phyloP scores from a whole-genome alignment of 2,113 vertebrate genomes.

The Burhinus oedicnemus region DNA sequence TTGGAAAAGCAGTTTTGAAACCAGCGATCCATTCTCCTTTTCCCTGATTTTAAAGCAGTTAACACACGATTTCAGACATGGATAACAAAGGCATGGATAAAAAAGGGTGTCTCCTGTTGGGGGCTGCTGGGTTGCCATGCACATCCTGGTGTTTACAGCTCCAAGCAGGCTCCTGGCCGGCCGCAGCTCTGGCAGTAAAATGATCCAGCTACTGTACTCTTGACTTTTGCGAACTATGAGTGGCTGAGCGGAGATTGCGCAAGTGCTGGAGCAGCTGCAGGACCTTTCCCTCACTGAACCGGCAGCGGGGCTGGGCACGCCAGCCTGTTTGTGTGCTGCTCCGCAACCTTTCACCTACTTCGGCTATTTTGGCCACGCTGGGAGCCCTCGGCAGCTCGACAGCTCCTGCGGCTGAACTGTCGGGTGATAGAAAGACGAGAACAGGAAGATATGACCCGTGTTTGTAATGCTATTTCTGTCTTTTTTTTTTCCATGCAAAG shows the following conservation, averaged over 20 bases:
- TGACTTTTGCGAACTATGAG: conserved; percentile 27
- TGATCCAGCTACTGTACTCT: conserved; percentile 35
- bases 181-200: background rate
- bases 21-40: background rate
- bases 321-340: conserved; percentile 39
- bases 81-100: background rate
- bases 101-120: background rate
- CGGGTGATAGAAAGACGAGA: conserved; percentile 23
- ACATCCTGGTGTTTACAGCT: background rate
- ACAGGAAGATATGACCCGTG: background rate
- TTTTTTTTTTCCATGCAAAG: background rate
- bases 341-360: conserved; percentile 65
- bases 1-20: background rate
- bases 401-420: background rate
- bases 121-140: background rate
- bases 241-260: background rate
- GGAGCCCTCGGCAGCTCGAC: background rate
- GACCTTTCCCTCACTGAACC: conserved; percentile 56
- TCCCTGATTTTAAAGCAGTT: background rate
- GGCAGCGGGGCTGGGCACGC: background rate
- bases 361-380: background rate
- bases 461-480: conserved; percentile 17
- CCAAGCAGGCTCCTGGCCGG: background rate
- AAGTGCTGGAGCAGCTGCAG: background rate
- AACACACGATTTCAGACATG: background rate